phyloP scores from a whole-genome alignment of 1,140 invertebrate genomes.

The Drosophila kikkawai region DNA sequence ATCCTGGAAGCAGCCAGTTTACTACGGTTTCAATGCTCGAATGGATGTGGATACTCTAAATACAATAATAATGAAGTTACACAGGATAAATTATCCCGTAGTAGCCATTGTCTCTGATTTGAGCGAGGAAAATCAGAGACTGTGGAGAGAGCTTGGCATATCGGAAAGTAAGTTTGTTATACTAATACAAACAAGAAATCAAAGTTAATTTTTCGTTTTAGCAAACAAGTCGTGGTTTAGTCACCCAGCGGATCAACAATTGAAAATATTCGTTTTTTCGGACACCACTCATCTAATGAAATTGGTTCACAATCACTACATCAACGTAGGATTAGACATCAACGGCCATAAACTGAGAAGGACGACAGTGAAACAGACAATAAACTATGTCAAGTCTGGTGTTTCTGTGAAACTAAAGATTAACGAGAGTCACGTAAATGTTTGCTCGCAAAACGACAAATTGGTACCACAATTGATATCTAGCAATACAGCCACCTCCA shows the following conservation, averaged over 20 bases:
- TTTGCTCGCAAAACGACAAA: not conserved
- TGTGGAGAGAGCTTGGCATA: slow-evolving; percentile 32
- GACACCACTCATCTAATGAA: not conserved
- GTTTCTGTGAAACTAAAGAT: slow-evolving; percentile 21
- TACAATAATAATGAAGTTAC: slow-evolving; percentile 16
- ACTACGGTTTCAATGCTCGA: slow-evolving; percentile 13
- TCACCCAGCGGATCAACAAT: not conserved
- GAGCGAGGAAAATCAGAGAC: slow-evolving; percentile 9
- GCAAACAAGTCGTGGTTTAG: slow-evolving; percentile 6
- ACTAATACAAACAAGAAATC: not conserved
- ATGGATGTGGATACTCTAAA: slow-evolving; percentile 23
- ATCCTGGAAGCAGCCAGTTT: slow-evolving; percentile 46
- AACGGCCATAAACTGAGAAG: slow-evolving; percentile 13
- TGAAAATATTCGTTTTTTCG: slow-evolving; percentile 4
- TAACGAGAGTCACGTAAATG: slow-evolving; percentile 5
- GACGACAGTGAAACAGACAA: slow-evolving; percentile 12
- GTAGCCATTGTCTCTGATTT: slow-evolving; percentile 16
- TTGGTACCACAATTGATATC: not conserved
- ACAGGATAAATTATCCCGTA: slow-evolving; percentile 9
- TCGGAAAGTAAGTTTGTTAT: slow-evolving; percentile 10
- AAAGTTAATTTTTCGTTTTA: not conserved
- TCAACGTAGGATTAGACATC: slow-evolving; percentile 4
- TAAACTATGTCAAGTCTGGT: slow-evolving; percentile 5
- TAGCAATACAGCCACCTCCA: not conserved
- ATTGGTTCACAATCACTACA: not conserved